A percentile compares a stretch with the other conserved stretches of the same genome.
Conservation (phyloP, 37 sponge, comb jelly and placozoan genomes). For the Cladorhizidae sp. region DNA sequence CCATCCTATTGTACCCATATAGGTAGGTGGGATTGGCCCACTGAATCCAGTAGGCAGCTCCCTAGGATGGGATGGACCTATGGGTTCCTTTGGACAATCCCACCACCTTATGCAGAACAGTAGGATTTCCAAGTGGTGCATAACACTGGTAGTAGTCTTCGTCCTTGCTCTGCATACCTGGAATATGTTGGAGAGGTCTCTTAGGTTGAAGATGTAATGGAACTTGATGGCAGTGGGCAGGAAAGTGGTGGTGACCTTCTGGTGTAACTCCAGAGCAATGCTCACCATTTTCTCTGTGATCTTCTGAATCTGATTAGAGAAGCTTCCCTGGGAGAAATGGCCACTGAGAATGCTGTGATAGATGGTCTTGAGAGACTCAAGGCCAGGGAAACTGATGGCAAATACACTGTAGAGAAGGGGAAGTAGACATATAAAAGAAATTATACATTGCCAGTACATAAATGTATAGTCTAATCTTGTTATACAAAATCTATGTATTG, state of each 20-base stretch:
- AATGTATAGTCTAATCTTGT: too few species aligned
- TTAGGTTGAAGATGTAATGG: conserved; percentile 97
- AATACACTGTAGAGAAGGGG: too few species aligned
- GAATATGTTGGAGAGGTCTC: conserved; percentile 98
- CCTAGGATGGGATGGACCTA: too few species aligned
- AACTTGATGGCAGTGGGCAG: conserved; percentile 99
- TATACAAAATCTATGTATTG: too few species aligned
- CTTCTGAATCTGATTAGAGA: conserved; percentile 60
- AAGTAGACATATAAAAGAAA: too few species aligned
- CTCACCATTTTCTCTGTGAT: conserved; percentile 80
- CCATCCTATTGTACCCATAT: too few species aligned
- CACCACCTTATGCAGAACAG: too few species aligned
- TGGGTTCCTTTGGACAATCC: too few species aligned
- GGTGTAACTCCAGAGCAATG: conserved; percentile 84
- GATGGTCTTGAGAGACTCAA: conserved; percentile 88
- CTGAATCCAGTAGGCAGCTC: too few species aligned
- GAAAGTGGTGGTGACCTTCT: conserved; percentile 83
- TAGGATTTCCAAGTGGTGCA: not conserved
- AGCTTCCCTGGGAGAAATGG: conserved; percentile 71
- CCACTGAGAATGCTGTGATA: conserved; percentile 88
- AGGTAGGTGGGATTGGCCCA: too few species aligned
- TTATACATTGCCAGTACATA: too few species aligned
- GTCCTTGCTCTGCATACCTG: conserved; percentile 67
- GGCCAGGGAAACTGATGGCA: conserved; percentile 93
- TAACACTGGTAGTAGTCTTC: not conserved